A percentile compares a stretch with the other conserved stretches of the same genome.
Conservation (phyloP, 1,140 invertebrate species). For the Steinernema khuongi region DNA sequence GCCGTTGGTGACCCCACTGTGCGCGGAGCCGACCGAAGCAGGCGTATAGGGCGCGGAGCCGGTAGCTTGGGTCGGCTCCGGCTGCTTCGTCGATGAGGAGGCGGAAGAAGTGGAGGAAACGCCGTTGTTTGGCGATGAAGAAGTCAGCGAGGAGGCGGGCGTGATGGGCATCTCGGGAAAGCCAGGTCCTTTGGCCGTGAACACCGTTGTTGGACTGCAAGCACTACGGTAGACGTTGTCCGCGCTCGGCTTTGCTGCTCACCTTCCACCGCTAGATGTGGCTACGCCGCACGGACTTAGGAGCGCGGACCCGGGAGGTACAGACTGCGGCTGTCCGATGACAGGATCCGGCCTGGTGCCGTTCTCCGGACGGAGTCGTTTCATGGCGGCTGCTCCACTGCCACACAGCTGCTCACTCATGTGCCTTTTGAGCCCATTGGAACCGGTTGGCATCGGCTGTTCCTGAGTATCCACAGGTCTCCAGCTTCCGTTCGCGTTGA, state of each 20-base stretch:
- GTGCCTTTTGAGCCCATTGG: background rate
- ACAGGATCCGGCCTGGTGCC: no score
- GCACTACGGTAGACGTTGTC: no score
- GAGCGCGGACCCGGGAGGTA: no score
- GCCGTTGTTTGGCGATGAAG: background rate
- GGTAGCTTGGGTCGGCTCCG: background rate
- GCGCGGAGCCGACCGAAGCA: background rate
- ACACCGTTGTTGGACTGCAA: no score
- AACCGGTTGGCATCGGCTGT: background rate
- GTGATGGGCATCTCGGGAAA: background rate
- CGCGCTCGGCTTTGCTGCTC: no score
- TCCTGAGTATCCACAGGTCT: background rate
- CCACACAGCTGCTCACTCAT: background rate
- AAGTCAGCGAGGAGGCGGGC: background rate
- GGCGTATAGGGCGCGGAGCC: slow-evolving; percentile 4
- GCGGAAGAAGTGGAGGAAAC: no score
- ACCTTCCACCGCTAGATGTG: no score
- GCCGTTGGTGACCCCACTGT: background rate
- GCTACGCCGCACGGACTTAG: no score
- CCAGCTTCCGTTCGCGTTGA: background rate
- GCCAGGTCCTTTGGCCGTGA: no score
- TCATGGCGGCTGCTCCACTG: no score
- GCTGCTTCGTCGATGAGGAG: background rate
- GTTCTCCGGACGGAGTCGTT: no score
- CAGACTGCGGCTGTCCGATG: no score